phyloP scores from a whole-genome alignment of 2,888 invertebrate genomes.

The Hoplodrina ambigua region DNA sequence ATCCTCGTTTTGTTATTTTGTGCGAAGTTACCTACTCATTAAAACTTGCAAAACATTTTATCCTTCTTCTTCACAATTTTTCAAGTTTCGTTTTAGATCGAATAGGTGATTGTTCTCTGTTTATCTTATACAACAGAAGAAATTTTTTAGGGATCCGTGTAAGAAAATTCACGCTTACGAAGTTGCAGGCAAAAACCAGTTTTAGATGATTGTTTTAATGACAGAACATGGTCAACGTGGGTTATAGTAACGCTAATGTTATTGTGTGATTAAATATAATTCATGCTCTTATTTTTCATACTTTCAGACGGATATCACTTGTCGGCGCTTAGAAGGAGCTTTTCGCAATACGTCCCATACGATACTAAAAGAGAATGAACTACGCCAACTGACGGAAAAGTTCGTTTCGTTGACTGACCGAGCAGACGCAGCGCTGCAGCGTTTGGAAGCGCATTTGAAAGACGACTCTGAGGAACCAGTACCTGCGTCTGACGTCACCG shows the following conservation, averaged over 20 bases:
- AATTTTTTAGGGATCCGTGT: too few relatives aligned
- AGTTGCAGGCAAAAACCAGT: neutral
- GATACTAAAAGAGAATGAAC: slow-evolving; percentile 81
- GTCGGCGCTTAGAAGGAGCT: slow-evolving; percentile 81
- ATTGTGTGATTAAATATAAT: neutral
- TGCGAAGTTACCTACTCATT: neutral
- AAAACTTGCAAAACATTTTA: slow-evolving; percentile 8
- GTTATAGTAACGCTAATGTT: neutral
- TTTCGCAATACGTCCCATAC: slow-evolving; percentile 82
- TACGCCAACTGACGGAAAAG: slow-evolving; percentile 86
- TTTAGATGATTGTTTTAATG: neutral
- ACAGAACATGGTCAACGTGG: neutral
- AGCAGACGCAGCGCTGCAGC: slow-evolving; percentile 85
- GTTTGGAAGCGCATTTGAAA: slow-evolving; percentile 79
- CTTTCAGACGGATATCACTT: slow-evolving; percentile 79
- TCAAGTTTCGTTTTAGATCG: neutral
- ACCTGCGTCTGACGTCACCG: slow-evolving; percentile 78
- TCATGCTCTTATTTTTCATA: neutral
- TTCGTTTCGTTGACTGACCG: slow-evolving; percentile 85
- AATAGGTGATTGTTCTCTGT: neutral
- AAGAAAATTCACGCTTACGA: too few relatives aligned
- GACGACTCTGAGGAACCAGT: slow-evolving; percentile 74
- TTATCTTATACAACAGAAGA: too few relatives aligned
- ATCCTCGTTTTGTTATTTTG: slow-evolving; percentile 15
- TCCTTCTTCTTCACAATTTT: neutral